Evolutionary conservation across 2,888 invertebrate genomes (phyloP).

Genomic region (Phasia obesa): DNA sequence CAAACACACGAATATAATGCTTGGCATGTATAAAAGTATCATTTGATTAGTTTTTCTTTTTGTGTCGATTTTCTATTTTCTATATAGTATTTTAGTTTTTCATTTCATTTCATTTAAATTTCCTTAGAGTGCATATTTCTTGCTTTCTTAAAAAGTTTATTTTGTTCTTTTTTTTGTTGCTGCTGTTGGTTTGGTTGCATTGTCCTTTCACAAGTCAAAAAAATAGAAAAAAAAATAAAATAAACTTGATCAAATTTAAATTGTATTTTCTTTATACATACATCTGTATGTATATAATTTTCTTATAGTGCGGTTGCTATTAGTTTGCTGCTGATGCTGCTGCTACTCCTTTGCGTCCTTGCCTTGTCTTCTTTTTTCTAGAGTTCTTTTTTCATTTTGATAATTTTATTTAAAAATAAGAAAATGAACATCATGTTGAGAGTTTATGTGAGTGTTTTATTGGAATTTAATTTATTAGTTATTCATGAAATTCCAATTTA

Average conservation of each 20-base stretch:
- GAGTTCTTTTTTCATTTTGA: slow-evolving; percentile 30
- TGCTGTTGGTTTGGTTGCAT: slow-evolving; percentile 55
- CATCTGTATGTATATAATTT: slow-evolving; percentile 8
- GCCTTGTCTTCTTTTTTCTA: slow-evolving; percentile 51
- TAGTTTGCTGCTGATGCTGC: slow-evolving; percentile 33
- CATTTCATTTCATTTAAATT: slow-evolving; percentile 70
- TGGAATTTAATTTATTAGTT: slow-evolving; percentile 72
- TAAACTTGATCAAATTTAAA: slow-evolving; percentile 67
- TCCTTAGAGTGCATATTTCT: slow-evolving; percentile 74
- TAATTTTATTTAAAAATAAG: slow-evolving; percentile 65
- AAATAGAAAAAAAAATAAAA: slow-evolving; percentile 25
- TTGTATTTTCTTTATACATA: slow-evolving; percentile 36
- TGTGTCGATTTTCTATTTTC: slow-evolving; percentile 42
- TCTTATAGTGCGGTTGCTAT: slow-evolving; percentile 43
- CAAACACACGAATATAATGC: slow-evolving; percentile 55
- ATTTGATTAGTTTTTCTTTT: slow-evolving; percentile 70
- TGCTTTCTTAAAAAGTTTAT: slow-evolving; percentile 62
- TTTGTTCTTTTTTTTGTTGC: slow-evolving; percentile 64
- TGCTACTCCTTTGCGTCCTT: slow-evolving; percentile 66
- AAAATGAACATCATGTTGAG: slow-evolving; percentile 62
- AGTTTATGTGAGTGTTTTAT: slow-evolving; percentile 67
- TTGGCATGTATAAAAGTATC: slow-evolving; percentile 64
- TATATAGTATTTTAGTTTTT: slow-evolving; percentile 31
- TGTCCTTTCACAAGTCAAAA: slow-evolving; percentile 60
- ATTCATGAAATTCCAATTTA: slow-evolving; percentile 71